Conservation (phyloP, 2,113 vertebrate species). For the Cyphomyrus discorhynchus region DNA sequence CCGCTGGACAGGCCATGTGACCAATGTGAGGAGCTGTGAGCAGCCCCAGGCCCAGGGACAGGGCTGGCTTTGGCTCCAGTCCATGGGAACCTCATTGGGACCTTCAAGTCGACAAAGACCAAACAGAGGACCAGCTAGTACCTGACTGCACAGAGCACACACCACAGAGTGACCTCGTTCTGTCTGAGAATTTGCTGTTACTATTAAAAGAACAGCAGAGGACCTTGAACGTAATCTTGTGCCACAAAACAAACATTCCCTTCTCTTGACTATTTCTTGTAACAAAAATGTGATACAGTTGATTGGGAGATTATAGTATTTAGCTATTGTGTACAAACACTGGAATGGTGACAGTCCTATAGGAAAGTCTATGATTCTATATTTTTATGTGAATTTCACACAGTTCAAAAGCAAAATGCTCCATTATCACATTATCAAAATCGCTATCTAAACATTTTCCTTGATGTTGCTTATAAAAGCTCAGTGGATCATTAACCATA, state of each 20-base stretch:
- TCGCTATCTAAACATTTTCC: not conserved
- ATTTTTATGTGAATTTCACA: not conserved
- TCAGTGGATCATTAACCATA: not conserved
- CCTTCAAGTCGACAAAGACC: not conserved
- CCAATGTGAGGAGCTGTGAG: not conserved
- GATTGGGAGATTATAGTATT: not conserved
- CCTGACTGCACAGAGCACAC: not conserved
- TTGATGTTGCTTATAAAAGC: not conserved
- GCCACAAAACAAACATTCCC: constrained; percentile 20
- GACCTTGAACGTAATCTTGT: constrained; percentile 30
- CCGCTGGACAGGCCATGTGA: not conserved
- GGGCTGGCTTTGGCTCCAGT: not conserved
- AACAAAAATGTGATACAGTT: not conserved
- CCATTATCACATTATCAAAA: not conserved
- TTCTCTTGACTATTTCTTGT: not conserved
- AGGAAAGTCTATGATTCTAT: not conserved
- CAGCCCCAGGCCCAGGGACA: not conserved
- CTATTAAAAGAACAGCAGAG: constrained; percentile 20
- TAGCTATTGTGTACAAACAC: not conserved
- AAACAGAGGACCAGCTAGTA: not conserved
- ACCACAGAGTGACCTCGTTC: not conserved
- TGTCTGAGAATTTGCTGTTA: not conserved
- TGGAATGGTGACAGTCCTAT: not conserved
- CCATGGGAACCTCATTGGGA: not conserved
- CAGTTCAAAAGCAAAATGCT: not conserved